These are phyloP conservation scores for Plumapathes pennacea DNA, from an alignment of 92 coral and sea anemone genomes.

Conservation along the genomic window DNA sequence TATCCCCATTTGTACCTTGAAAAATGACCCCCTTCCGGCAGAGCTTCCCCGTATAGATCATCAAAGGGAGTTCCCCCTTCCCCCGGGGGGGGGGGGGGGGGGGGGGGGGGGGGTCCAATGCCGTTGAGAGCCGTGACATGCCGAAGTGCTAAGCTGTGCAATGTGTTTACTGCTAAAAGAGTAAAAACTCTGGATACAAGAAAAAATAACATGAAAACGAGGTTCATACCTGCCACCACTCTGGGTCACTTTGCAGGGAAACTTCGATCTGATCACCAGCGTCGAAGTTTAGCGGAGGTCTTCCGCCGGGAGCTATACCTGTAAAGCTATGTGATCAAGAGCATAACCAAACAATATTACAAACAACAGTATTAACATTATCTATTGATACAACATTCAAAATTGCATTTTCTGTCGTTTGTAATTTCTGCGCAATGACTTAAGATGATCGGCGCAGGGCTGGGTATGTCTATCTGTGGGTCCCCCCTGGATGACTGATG, in stretches of 20 bases:
- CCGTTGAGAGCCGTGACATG: too few relatives aligned
- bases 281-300: slow-evolving; percentile 59
- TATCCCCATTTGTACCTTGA: too few relatives aligned
- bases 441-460: too few relatives aligned
- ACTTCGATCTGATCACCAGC: slow-evolving; percentile 92
- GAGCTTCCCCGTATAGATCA: too few relatives aligned
- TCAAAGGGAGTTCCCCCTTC: too few relatives aligned
- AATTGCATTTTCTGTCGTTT: neutral
- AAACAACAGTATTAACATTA: neutral
- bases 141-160: too few relatives aligned
- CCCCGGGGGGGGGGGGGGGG: too few relatives aligned
- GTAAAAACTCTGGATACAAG: neutral
- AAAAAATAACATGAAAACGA: neutral
- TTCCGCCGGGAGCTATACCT: slow-evolving; percentile 92
- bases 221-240: slow-evolving; percentile 96
- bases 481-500: too few relatives aligned
- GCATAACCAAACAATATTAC: neutral
- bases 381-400: neutral
- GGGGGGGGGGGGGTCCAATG: too few relatives aligned
- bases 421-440: neutral
- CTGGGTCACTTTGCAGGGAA: slow-evolving; percentile 72
- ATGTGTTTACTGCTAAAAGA: too few relatives aligned
- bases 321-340: slow-evolving; percentile 54
- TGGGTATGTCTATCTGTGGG: too few relatives aligned
- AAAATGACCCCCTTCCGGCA: too few relatives aligned